phyloP scores from a whole-genome alignment of 2,888 invertebrate genomes.

The Pilophorus perplexus region DNA sequence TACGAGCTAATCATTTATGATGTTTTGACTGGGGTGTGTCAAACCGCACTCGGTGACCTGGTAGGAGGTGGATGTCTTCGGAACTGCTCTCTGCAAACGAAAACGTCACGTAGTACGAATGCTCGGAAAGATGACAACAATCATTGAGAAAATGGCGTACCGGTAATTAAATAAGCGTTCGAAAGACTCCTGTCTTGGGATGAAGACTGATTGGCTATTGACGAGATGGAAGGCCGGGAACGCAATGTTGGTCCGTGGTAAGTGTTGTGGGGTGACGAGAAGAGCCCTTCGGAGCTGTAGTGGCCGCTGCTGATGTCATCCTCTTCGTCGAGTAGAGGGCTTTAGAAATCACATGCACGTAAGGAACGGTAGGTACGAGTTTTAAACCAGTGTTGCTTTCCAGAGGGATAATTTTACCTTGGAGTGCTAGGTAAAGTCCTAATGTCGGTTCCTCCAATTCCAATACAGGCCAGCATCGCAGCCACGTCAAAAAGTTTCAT shows the following conservation, averaged over 20 bases:
- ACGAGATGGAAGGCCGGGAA: constrained; percentile 60
- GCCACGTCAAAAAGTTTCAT: constrained; percentile 87
- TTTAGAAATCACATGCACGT: too few species aligned
- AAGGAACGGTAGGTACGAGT: too few species aligned
- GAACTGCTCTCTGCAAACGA: constrained; percentile 44
- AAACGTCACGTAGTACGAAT: too few species aligned
- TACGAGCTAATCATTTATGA: constrained; percentile 19
- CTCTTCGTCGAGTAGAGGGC: constrained; percentile 26
- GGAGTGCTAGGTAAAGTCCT: constrained; percentile 58
- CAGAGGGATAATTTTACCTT: too few species aligned
- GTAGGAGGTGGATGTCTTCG: constrained; percentile 43
- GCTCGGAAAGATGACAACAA: too few species aligned
- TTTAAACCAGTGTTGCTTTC: too few species aligned
- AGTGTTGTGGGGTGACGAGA: constrained; percentile 65
- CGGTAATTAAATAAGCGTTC: constrained; percentile 31
- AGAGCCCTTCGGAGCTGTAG: constrained; percentile 44
- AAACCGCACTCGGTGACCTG: constrained; percentile 44
- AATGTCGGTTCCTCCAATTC: constrained; percentile 84
- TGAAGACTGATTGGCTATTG: constrained; percentile 27
- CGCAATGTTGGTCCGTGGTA: constrained; percentile 85
- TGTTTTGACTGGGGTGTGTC: constrained; percentile 35
- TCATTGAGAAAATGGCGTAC: not conserved
- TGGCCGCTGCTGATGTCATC: constrained; percentile 20
- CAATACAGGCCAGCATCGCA: constrained; percentile 84
- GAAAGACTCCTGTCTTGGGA: constrained; percentile 23